These are phyloP conservation scores for Lysandra bellargus DNA, from an alignment of 2,888 invertebrate genomes.

Conservation along the genomic window DNA sequence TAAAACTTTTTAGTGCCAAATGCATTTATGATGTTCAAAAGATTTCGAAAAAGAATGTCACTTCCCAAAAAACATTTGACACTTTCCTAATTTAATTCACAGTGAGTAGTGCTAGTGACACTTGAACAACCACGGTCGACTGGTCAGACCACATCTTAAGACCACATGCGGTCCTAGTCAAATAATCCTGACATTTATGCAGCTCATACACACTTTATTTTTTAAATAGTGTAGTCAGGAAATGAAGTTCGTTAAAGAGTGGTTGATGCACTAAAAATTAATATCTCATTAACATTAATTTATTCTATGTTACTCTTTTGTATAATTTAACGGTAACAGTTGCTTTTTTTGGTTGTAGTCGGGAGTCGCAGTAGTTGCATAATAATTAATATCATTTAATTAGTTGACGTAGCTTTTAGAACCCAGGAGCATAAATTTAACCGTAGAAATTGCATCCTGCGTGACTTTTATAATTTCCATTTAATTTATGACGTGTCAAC, in stretches of 20 bases:
- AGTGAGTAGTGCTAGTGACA: not conserved
- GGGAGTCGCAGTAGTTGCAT: not conserved
- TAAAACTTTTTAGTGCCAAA: not conserved
- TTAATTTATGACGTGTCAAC: not conserved
- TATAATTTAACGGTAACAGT: not conserved
- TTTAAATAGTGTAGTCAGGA: not conserved
- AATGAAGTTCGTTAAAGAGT: not conserved
- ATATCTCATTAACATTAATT: not conserved
- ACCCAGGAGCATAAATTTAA: not conserved
- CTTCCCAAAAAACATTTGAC: not conserved
- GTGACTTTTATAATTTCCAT: not conserved
- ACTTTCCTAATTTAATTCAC: conserved; percentile 27
- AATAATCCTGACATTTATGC: conserved; percentile 9
- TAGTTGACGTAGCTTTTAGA: not conserved
- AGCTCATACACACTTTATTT: not conserved
- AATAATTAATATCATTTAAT: not conserved
- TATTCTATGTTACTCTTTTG: not conserved
- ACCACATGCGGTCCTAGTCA: not conserved
- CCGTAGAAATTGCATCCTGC: not conserved
- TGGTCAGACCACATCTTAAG: not conserved
- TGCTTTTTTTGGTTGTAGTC: not conserved
- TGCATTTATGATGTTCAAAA: not conserved
- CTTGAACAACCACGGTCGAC: conserved; percentile 3
- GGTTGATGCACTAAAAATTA: not conserved
- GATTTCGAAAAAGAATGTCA: not conserved